Evolutionary conservation across 2,797 vertebrate genomes (phyloP).

Genomic region (Antrozous pallidus): DNA sequence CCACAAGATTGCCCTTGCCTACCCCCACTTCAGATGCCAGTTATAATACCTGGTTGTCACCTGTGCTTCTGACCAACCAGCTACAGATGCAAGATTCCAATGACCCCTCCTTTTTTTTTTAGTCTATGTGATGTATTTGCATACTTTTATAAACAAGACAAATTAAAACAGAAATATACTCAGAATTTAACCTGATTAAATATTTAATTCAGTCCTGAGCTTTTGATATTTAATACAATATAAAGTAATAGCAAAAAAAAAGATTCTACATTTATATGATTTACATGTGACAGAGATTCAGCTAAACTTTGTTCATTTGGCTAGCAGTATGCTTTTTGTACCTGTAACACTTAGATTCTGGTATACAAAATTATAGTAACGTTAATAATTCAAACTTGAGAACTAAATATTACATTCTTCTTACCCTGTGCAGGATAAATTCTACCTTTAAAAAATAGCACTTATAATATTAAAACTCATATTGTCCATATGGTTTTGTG

Average conservation of each 20-base stretch:
- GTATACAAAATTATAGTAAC: conserved; percentile 77
- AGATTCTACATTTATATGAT: conserved; percentile 76
- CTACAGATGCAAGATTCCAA: not conserved
- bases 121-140: conserved; percentile 83
- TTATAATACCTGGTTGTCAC: not conserved
- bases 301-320: conserved; percentile 82
- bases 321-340: conserved; percentile 78
- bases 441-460: conserved; percentile 72
- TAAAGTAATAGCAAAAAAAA: conserved; percentile 78
- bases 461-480: conserved; percentile 73
- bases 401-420: conserved; percentile 77
- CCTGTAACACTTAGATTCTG: conserved; percentile 79
- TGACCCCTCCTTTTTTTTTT: conserved; percentile 61
- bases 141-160: conserved; percentile 80
- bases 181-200: conserved; percentile 87
- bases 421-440: conserved; percentile 71
- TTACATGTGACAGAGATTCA: conserved; percentile 76
- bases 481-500: conserved; percentile 70
- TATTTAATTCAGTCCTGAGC: conserved; percentile 89
- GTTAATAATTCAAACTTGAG: conserved; percentile 77
- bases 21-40: not conserved
- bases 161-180: conserved; percentile 85
- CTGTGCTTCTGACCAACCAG: not conserved
- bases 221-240: conserved; percentile 83
- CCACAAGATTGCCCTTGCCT: not conserved